Base-by-base conservation (phyloP, 2,888 invertebrate genomes). In the Alitta virens region DNA sequence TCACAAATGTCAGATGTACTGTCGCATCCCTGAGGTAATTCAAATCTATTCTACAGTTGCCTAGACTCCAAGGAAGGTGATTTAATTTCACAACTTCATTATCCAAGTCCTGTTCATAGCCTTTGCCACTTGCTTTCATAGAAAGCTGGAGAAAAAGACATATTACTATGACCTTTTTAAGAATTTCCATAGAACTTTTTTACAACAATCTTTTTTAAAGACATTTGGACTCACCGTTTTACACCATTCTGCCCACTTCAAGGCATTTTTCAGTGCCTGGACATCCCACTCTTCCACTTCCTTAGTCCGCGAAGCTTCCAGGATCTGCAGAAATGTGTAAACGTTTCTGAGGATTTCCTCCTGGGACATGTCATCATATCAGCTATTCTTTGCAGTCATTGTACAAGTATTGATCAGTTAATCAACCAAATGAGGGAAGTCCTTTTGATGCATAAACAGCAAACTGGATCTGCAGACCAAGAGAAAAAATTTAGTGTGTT, bases 221-320 rank as follows among this genome's bases (percentile, higher is more conserved):
- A 33, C 5, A 33, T 33, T 33, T n/a, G 18, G n/a, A n/a, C 56
- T 18, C 26, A 57, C 57, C 50, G 27, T 43, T 18, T 57, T 27
- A 33, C 57, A 57, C 14, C 49, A 57, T 1, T 46, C 14, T 5
- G 49, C 57, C 57, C 57, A 57, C 27, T 46, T 57, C 27, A 49
- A 16, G n/a, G 57, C 57, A 57, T 57, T 57, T 5, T 57, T 21
- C 21, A 57, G 23, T n/a, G 57, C 43, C 21, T 57, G 24, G 16
- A 27, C 49, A 49, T 43, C 27, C 57, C 57, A 57, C 12, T 57
- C 46, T 5, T 49, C 27, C 2, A 57, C 57, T 25, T 23, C 50
- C 12, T 46, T 27, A n/a, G 57, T 24, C 16, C 43, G 43, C 1
- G 57, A 12, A 14, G 57, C 26, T 57, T 57, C 57, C 27, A 57